These are phyloP conservation scores for Drosophila atripex DNA, from an alignment of 2,888 invertebrate genomes.

Conservation along the genomic window DNA sequence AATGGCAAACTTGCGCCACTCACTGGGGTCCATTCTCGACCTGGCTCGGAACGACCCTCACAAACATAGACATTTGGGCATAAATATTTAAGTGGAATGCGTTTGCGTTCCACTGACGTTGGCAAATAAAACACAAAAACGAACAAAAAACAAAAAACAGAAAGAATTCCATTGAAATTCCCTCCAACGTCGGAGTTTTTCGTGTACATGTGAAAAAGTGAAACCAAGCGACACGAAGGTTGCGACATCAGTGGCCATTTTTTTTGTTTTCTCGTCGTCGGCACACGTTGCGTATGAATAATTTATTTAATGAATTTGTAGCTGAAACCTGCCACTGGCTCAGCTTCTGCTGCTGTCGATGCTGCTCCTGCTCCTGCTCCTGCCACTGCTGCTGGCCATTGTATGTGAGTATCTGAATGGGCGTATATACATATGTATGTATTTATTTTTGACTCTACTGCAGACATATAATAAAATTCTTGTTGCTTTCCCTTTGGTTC, in stretches of 20 bases:
- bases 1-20: conserved; percentile 13
- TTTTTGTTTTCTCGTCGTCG: conserved; percentile 42
- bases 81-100: conserved; percentile 82
- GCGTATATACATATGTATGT: conserved; percentile 24
- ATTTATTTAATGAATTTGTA: conserved; percentile 82
- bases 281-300: conserved; percentile 81
- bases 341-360: conserved; percentile 13
- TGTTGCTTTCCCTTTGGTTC: conserved; percentile 70
- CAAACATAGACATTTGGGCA: conserved; percentile 80
- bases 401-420: conserved; percentile 25
- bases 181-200: conserved; percentile 28
- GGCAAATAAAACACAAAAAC: conserved; percentile 58
- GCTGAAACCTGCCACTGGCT: conserved; percentile 38
- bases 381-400: conserved; percentile 33
- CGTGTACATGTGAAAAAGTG: conserved; percentile 54
- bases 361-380: conserved; percentile 14
- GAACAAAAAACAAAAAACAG: neutral
- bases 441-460: conserved; percentile 54
- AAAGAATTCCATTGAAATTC: conserved; percentile 63
- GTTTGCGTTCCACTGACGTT: conserved; percentile 78
- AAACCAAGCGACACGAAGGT: conserved; percentile 61
- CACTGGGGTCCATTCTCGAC: conserved; percentile 18
- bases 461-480: conserved; percentile 70
- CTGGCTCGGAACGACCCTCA: conserved; percentile 36
- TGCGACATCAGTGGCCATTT: conserved; percentile 69